Conservation (phyloP, 2,797 vertebrate genomes). For the Semaprochilodus insignis region DNA sequence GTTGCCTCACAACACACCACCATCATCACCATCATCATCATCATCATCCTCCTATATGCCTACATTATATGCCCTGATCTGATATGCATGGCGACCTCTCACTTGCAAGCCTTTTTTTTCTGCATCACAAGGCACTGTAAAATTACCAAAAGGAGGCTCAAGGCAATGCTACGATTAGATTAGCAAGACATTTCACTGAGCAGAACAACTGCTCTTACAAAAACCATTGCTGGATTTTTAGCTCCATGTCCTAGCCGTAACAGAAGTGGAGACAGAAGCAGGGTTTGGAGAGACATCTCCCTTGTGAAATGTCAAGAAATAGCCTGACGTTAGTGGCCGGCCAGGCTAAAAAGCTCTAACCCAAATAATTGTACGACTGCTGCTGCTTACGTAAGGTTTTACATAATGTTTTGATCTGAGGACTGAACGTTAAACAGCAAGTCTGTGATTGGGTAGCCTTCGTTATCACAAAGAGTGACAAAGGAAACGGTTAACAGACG, state of each 20-base stretch:
- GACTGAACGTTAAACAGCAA: not conserved
- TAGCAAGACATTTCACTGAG: not conserved
- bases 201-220: slow-evolving; percentile 3
- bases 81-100: not conserved
- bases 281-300: not conserved
- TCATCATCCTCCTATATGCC: too few relatives aligned
- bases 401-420: not conserved
- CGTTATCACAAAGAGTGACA: slow-evolving; percentile 44
- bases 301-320: not conserved
- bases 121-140: not conserved
- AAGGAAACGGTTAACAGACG: slow-evolving; percentile 69
- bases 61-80: not conserved
- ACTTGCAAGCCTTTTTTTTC: not conserved
- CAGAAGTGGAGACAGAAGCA: not conserved
- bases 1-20: not conserved
- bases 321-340: not conserved
- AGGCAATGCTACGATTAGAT: not conserved
- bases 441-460: not conserved
- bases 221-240: not conserved
- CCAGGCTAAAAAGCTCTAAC: not conserved
- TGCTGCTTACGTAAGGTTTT: not conserved
- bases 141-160: not conserved
- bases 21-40: not conserved
- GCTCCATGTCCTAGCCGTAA: not conserved
- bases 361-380: not conserved